Base-by-base conservation (phyloP, 2,113 vertebrate species). In the Pterocles orientalis region DNA sequence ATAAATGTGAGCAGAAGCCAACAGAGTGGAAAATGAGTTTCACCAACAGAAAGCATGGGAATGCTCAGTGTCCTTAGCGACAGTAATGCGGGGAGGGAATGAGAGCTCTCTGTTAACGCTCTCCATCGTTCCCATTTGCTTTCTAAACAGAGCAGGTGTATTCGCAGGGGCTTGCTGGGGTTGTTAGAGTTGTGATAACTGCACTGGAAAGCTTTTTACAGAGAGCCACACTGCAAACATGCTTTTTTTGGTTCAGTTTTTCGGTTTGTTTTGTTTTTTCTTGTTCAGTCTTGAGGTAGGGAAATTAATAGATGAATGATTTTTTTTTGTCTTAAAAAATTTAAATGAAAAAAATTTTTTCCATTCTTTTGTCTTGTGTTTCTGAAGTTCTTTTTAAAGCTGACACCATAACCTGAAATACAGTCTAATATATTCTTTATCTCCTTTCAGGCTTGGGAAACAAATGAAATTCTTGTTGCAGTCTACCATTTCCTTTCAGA, bases 391-490 rank as follows among this genome's bases (percentile, higher is more conserved):
- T 5, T 79, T 95, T 95, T 65, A 43, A 92, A 95, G 79, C 15
- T 69, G 39, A 56, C 39, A 61, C 18, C 34, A 28, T 8, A 77
- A 73, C 14, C 29, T 86, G 29, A 93, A 88, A n/a, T 65, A 34
- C 1, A 72, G 18, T 48, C 36, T 82, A 58, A 96, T 48, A 6
- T 43, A 71, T 68, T 82, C 24, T 72, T 86, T 90, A 2, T 98
- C 47, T 97, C 73, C 51, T 97, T 98, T 87, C 94, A 98, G 98
- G 96, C 72, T 82, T 96, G 90, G 88, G 82, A 31, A 95, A 93
- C 89, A 97, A 96, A 26, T 98, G 92, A 98, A 91, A 60, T 87
- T 90, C 86, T 45, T 72, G 8, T 51, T 53, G 76, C 36, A 16
- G 9, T 56, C 76, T 48, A 56, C 20, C 66, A 39, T 34, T 26